phyloP scores from a whole-genome alignment of 2,113 vertebrate species.

The Otus sunia region DNA sequence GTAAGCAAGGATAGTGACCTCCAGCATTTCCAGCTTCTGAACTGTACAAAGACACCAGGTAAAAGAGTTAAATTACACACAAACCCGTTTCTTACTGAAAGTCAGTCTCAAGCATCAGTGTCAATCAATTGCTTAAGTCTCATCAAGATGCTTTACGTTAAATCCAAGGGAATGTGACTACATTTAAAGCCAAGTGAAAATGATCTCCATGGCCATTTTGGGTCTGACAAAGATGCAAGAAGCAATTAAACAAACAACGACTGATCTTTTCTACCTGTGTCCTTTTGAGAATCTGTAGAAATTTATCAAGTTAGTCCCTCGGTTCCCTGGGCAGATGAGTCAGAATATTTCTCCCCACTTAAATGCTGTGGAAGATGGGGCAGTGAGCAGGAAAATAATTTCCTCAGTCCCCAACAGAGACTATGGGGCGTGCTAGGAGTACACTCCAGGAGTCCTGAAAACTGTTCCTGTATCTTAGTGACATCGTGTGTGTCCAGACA shows the following conservation, averaged over 20 bases:
- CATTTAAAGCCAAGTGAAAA: neutral
- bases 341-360: neutral
- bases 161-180: neutral
- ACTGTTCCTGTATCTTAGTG: neutral
- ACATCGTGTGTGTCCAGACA: neutral
- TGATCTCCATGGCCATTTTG: neutral
- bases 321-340: neutral
- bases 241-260: neutral
- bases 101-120: neutral
- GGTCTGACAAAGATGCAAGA: neutral
- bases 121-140: neutral
- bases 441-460: neutral
- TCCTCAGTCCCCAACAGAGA: neutral
- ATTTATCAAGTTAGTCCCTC: neutral
- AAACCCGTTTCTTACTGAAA: neutral
- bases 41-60: neutral
- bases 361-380: neutral
- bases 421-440: neutral
- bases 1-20: neutral
- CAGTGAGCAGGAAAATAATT: neutral
- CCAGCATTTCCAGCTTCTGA: neutral
- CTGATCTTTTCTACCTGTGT: neutral
- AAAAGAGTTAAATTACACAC: neutral
- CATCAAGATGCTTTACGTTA: neutral
- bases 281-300: neutral